A percentile compares a stretch with the other conserved stretches of the same genome.
Conservation (phyloP, 2,113 vertebrate species). For the Oxyruncus cristatus region DNA sequence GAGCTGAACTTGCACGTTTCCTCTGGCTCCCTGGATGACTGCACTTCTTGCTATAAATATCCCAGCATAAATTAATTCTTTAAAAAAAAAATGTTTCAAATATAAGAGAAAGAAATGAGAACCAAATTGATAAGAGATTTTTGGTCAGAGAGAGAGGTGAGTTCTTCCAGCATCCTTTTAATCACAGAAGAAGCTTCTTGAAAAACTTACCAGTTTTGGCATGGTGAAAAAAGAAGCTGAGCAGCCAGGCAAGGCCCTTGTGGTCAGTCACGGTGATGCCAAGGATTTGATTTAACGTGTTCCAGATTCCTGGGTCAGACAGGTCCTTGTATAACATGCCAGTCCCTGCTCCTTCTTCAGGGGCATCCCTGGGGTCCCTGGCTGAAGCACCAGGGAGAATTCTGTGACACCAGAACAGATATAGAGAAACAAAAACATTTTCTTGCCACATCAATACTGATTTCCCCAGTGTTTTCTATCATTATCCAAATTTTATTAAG, state of each 20-base stretch:
- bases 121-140: neutral
- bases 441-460: rapidly evolving
- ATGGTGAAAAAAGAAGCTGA: neutral
- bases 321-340: rapidly evolving
- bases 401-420: neutral
- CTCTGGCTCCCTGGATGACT: neutral
- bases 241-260: neutral
- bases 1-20: neutral
- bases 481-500: no score
- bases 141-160: neutral
- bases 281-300: rapidly evolving
- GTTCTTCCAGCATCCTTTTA: neutral
- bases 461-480: neutral
- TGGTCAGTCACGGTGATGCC: neutral
- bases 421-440: neutral
- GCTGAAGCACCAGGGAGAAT: rapidly evolving
- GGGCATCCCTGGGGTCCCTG: rapidly evolving
- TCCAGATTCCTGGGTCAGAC: neutral
- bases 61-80: neutral
- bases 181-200: neutral
- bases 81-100: neutral
- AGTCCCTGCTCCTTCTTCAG: no score
- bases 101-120: neutral
- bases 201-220: neutral
- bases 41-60: neutral